Conservation (phyloP, 2,113 vertebrate species). For the Chionodraco myersi region DNA sequence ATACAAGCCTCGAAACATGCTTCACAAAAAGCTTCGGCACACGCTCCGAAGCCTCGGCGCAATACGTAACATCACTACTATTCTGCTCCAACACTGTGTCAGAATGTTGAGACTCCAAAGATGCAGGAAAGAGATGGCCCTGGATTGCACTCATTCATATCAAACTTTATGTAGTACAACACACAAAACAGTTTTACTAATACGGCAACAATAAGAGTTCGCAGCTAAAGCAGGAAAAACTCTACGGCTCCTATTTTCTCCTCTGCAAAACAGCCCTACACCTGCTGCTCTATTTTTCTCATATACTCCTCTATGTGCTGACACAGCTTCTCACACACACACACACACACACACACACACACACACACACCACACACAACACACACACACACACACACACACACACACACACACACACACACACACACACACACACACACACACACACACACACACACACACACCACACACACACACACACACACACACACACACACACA, state of each 20-base stretch:
- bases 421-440: background rate
- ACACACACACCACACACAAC: background rate
- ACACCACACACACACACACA: background rate
- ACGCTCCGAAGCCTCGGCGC: too few species aligned
- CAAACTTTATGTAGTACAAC: background rate
- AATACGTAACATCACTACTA: background rate
- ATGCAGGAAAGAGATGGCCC: constrained; percentile 19
- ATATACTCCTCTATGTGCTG: background rate
- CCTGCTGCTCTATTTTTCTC: constrained; percentile 9
- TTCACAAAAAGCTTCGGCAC: too few species aligned
- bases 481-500: background rate
- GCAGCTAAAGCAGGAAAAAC: background rate
- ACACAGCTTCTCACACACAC: constrained; percentile 10
- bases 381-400: background rate
- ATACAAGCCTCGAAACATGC: too few species aligned
- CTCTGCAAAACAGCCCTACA: constrained; percentile 1
- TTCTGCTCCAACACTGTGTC: constrained; percentile 40
- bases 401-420: background rate
- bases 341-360: background rate
- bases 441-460: background rate
- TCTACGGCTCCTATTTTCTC: background rate
- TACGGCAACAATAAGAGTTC: constrained; percentile 8
- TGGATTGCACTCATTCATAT: constrained; percentile 36
- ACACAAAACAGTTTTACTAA: background rate
- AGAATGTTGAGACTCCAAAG: constrained; percentile 28